Evolutionary conservation across 2,888 invertebrate genomes (phyloP), one percentile per base, ranked within the genome.

Genomic region (Pseudoips prasinana): DNA sequence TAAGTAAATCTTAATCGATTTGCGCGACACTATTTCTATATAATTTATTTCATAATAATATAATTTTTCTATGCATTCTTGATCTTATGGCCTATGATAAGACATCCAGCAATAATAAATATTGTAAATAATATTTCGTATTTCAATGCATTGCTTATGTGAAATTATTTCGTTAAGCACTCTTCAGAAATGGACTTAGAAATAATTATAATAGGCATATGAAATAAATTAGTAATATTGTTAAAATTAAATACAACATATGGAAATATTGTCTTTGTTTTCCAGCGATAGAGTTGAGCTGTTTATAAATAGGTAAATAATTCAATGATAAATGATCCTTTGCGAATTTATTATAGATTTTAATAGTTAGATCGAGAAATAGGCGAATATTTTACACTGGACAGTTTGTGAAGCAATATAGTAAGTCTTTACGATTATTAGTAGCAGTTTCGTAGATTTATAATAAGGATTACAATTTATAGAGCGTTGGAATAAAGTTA

Each of bases 51-150:
- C 42, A 3, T 14, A 14, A 3, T 14, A 14, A 35, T 40, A 26
- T 17, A 41, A 38, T 29, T 37, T 49, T 35, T 44, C 39, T 34
- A 39, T 46, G 39, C 54, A 46, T 51, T 48, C 40, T 39, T 31
- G 33, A 43, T 20, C 24, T 36, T 43, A 62, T 61, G 72, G 74
- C 74, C 73, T 74, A 73, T 47, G 42, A 50, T 53, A 58, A 44
- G 58, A 35, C 35, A 69, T 33, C 48, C 48, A 57, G 69, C 68
- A 73, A 71, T 70, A 69, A 59, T 46, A 52, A 69, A 59, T 46
- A 54, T 53, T 74, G 71, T 73, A 72, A 67, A 73, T n/a, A 20
- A 45, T 44, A 33, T 31, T 37, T 55, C 40, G 46, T 20, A 3
- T 20, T 20, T 5, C 20, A 34, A 7, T 43, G 29, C 29, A 33